phyloP scores from a whole-genome alignment of 2,113 vertebrate genomes.

The Oryzias celebensis region DNA sequence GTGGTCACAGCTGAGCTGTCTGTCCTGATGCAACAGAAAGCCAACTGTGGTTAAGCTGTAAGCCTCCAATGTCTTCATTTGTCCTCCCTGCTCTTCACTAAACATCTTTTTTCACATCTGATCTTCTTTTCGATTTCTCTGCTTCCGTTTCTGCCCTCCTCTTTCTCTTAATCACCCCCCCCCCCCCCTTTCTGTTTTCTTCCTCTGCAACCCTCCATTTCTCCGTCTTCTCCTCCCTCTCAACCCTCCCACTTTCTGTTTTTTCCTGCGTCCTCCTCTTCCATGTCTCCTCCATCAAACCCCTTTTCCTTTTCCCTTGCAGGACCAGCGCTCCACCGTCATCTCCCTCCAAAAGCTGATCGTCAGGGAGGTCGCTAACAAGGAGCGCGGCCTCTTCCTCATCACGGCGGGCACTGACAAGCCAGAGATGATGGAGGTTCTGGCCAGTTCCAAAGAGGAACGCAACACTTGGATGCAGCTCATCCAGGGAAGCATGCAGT shows the following conservation, averaged over 20 bases:
- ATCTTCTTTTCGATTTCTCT: background rate
- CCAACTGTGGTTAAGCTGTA: conserved; percentile 18
- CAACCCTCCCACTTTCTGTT: conserved; percentile 46
- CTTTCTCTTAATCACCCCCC: conserved; percentile 6
- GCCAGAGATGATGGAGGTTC: conserved; percentile 95
- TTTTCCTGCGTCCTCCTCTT: conserved; percentile 15
- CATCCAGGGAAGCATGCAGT: conserved; percentile 89
- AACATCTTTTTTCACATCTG: background rate
- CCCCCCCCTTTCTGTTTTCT: conserved; percentile 1
- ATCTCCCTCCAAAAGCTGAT: conserved; percentile 97
- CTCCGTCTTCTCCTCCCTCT: conserved; percentile 15
- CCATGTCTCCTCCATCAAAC: background rate
- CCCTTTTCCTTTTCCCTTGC: background rate
- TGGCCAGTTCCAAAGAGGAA: conserved; percentile 90
- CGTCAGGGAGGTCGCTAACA: conserved; percentile 95
- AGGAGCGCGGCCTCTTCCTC: conserved; percentile 94
- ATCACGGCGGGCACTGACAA: conserved; percentile 87
- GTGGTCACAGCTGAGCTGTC: conserved; percentile 28
- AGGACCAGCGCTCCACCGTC: conserved; percentile 96
- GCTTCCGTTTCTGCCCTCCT: conserved; percentile 10
- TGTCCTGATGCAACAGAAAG: conserved; percentile 17
- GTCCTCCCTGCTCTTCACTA: conserved; percentile 7
- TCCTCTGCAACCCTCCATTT: conserved; percentile 8
- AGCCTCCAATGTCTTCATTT: conserved; percentile 2
- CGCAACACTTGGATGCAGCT: conserved; percentile 92